Percentiles rank a stretch among this genome's conserved stretches.
Conservation (phyloP, 2,888 invertebrate species). For the Baronia brevicornis region DNA sequence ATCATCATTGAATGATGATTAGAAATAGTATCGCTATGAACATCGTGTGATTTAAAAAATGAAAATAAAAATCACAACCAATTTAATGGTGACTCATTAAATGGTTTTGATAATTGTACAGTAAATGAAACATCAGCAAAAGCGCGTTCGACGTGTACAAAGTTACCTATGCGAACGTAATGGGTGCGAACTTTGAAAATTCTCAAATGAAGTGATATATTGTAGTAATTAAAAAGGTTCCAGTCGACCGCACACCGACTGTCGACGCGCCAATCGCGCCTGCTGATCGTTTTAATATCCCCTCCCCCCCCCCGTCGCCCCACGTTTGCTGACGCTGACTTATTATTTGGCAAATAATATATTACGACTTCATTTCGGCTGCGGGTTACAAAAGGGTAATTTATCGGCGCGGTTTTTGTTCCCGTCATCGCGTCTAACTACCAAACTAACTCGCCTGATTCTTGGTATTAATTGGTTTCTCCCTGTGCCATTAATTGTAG, state of each 20-base stretch:
- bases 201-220: conserved; percentile 54
- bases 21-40: too few relatives aligned
- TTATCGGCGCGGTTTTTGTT: too few relatives aligned
- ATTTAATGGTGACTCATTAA: too few relatives aligned
- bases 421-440: too few relatives aligned
- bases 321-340: conserved; percentile 30
- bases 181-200: conserved; percentile 19
- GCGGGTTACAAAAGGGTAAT: too few relatives aligned
- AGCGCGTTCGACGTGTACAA: conserved; percentile 5
- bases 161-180: conserved; percentile 13
- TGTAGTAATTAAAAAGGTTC: conserved; percentile 55
- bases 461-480: too few relatives aligned
- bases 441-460: too few relatives aligned
- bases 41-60: too few relatives aligned
- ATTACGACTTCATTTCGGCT: conserved; percentile 25
- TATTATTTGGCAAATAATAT: conserved; percentile 32
- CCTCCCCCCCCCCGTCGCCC: conserved; percentile 8
- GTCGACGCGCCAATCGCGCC: conserved; percentile 20
- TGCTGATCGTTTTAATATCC: conserved; percentile 43
- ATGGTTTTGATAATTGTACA: too few relatives aligned
- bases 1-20: too few relatives aligned
- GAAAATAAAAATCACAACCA: too few relatives aligned
- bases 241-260: conserved; percentile 25
- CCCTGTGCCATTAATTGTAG: too few relatives aligned
- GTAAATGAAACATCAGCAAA: conserved; percentile 8